A percentile compares a stretch with the other conserved stretches of the same genome.
Conservation (phyloP, 2,888 invertebrate genomes). For the Harpalus rubripes region DNA sequence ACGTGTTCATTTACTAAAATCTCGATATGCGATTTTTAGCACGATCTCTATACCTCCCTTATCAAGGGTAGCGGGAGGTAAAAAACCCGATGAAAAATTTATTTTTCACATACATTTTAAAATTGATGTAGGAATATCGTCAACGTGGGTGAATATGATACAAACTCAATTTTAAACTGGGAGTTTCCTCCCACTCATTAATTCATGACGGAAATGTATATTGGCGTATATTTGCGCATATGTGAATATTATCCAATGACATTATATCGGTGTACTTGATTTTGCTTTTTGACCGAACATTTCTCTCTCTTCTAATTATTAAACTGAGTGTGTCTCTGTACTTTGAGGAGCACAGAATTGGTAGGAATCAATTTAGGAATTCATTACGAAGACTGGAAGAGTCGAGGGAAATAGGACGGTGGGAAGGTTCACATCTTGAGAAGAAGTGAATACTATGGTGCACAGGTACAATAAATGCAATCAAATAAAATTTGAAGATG, state of each 20-base stretch:
- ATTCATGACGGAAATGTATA: too few relatives aligned
- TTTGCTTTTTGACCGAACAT: neutral
- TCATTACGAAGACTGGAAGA: conserved; percentile 39
- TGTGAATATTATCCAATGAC: neutral
- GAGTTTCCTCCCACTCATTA: neutral
- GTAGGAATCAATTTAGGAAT: conserved; percentile 63
- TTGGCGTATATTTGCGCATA: neutral
- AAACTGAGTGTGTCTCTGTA: neutral
- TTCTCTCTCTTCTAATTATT: neutral
- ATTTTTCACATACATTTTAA: neutral
- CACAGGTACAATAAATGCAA: neutral
- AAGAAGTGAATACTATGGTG: neutral
- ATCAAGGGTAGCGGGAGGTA: too few relatives aligned
- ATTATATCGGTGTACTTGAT: neutral
- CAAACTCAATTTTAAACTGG: neutral
- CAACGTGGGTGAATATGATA: neutral
- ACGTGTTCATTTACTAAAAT: too few relatives aligned
- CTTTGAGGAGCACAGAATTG: conserved; percentile 24
- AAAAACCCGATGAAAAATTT: too few relatives aligned
- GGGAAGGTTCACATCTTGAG: conserved; percentile 60
- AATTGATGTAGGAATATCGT: neutral
- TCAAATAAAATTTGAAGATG: neutral
- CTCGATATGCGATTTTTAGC: too few relatives aligned
- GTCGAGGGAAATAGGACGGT: conserved; percentile 6
- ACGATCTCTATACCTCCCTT: too few relatives aligned